Conservation (phyloP, 2,888 invertebrate genomes). For the Hololepta plana region DNA sequence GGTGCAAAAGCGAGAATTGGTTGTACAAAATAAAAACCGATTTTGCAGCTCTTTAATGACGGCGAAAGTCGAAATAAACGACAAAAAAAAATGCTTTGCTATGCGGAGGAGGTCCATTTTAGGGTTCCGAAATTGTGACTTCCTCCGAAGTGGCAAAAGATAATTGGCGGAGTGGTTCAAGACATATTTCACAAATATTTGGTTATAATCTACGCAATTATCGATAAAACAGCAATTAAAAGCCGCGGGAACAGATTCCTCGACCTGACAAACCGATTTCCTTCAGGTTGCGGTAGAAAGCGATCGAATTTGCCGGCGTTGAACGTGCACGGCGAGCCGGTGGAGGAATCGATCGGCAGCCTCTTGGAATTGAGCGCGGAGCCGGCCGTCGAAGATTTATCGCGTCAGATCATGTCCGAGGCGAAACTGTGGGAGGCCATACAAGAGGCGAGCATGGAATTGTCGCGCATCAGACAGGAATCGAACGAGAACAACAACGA, state of each 20-base stretch:
- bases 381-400: conserved; percentile 53
- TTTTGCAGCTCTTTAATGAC: too few species aligned
- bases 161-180: too few species aligned
- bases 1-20: too few species aligned
- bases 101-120: too few species aligned
- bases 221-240: conserved; percentile 1
- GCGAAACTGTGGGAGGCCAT: conserved; percentile 65
- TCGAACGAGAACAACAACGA: conserved; percentile 22
- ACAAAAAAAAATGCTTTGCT: too few species aligned
- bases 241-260: too few species aligned
- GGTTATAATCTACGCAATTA: neutral
- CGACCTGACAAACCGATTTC: conserved; percentile 1
- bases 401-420: conserved; percentile 61
- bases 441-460: conserved; percentile 56
- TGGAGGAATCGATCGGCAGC: conserved; percentile 45
- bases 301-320: conserved; percentile 31
- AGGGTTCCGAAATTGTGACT: too few species aligned
- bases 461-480: conserved; percentile 40
- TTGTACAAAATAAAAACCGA: too few species aligned
- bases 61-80: too few species aligned
- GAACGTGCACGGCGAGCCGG: conserved; percentile 27
- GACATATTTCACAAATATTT: conserved; percentile 1
- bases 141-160: too few species aligned
- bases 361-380: conserved; percentile 49
- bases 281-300: conserved; percentile 55